Base-by-base conservation (phyloP, 92 coral and sea anemone species). In the Umimayanthus kanabou region DNA sequence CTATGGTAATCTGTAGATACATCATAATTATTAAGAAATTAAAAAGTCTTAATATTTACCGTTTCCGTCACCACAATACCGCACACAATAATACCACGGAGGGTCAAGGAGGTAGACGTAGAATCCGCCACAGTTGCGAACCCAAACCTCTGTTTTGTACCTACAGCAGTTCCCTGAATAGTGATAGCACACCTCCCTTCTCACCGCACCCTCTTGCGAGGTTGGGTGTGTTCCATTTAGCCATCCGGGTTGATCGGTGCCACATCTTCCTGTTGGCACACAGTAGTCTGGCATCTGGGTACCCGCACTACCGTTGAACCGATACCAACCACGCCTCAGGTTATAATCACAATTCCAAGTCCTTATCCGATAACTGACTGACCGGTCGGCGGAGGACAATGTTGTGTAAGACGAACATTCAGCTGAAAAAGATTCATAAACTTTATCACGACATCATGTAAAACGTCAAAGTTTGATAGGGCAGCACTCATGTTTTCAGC, bases 221-320 rank as follows among this genome's bases (percentile, higher is more conserved):
- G 40, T 47, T 2, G 89, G 89, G 37, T 86, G 89, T 39, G 57
- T 43, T 23, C 89, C 89, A 43, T 77, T 86, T 18, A 86, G 80
- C 89, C 89, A 86, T 6, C 80, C 82, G 29, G 89, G 84, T 57
- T 2, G 33, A 7, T 4, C 25, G 7, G 45, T n/a, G 22, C 84
- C 89, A 87, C 89, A 87, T 20, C 83, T 61, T 11, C 64, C 26
- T 28, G 1, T 7, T 8, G 43, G 82, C 15, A 39, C 91, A 88
- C 85, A 73, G 11, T 22, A 73, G 42, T 72, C 88, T 73, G 37
- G 88, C 88, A 73, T 72, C 37, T 42, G 77, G 77, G 82, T 73
- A 42, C 80, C 75, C 49, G 80, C 91, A 50, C 14, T 2, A 23
- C 82, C 69, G 16, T 42, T 79, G 25, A 79, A 53, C 40, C 81